Evolutionary conservation across 2,113 vertebrate genomes (phyloP).

Genomic region (Paedocypris sp.): DNA sequence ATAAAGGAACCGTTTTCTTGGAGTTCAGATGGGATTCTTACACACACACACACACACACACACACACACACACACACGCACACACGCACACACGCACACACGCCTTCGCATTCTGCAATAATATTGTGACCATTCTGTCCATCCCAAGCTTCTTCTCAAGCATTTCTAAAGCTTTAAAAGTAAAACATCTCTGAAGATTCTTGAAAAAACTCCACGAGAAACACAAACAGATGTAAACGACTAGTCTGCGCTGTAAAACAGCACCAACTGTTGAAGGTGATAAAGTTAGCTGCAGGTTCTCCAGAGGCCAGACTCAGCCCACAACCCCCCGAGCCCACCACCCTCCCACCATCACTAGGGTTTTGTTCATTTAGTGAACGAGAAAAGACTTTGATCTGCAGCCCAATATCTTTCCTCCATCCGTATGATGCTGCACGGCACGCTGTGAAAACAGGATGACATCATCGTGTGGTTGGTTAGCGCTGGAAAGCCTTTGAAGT

Average conservation of each 20-base stretch:
- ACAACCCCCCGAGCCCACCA: neutral
- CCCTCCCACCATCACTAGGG: neutral
- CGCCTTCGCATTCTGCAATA: too few relatives aligned
- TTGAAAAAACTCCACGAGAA: neutral
- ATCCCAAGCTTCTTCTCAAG: too few relatives aligned
- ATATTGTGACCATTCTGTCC: too few relatives aligned
- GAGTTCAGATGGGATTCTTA: too few relatives aligned
- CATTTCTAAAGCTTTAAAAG: too few relatives aligned
- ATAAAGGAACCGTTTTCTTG: too few relatives aligned
- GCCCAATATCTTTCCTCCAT: slow-evolving; percentile 19
- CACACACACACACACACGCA: too few relatives aligned
- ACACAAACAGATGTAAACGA: neutral
- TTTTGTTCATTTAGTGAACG: neutral
- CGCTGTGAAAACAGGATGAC: slow-evolving; percentile 34
- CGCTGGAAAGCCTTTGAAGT: slow-evolving; percentile 37
- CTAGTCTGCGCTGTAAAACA: slow-evolving; percentile 1
- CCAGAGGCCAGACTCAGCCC: slow-evolving; percentile 13
- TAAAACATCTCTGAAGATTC: too few relatives aligned
- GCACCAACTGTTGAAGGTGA: neutral
- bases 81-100: too few relatives aligned
- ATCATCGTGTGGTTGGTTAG: slow-evolving; percentile 35
- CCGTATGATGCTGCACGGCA: slow-evolving; percentile 25
- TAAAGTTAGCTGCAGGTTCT: slow-evolving; percentile 17
- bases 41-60: too few relatives aligned
- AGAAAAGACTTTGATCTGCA: slow-evolving; percentile 24